Conservation (phyloP, 2,797 vertebrate genomes). For the Eremophila alpestris region DNA sequence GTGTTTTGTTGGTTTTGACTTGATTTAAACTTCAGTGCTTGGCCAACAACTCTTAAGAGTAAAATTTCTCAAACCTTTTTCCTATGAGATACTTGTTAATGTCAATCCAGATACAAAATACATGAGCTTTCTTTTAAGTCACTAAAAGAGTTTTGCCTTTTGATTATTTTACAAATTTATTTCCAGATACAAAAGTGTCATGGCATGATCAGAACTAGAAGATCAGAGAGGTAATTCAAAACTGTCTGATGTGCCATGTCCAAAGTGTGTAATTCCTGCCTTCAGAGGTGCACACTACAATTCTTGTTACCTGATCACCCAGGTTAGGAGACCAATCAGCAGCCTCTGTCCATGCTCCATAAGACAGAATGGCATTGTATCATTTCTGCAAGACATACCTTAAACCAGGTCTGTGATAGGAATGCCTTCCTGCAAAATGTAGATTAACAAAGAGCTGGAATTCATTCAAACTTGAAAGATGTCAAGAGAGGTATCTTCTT, state of each 20-base stretch:
- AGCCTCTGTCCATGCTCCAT: fast-evolving
- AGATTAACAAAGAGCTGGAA: background rate
- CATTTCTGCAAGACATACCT: background rate
- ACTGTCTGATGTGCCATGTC: fast-evolving
- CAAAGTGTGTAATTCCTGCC: background rate
- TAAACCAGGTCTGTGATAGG: background rate
- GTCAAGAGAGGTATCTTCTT: background rate
- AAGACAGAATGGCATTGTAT: background rate
- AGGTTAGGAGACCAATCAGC: background rate
- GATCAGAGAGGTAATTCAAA: background rate
- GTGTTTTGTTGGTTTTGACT: background rate
- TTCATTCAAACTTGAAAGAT: background rate
- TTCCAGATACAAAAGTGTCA: background rate
- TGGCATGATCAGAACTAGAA: background rate
- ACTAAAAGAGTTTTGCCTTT: background rate
- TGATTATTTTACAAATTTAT: background rate
- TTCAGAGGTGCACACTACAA: background rate
- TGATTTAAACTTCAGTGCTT: background rate
- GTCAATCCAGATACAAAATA: background rate
- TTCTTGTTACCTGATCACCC: background rate
- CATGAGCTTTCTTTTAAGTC: background rate
- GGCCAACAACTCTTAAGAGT: background rate
- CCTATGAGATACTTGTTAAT: background rate
- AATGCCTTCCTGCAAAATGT: background rate
- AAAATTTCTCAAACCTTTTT: background rate